These are phyloP conservation scores for Emberiza fucata DNA, from an alignment of 2,113 vertebrate species.

Conservation along the genomic window DNA sequence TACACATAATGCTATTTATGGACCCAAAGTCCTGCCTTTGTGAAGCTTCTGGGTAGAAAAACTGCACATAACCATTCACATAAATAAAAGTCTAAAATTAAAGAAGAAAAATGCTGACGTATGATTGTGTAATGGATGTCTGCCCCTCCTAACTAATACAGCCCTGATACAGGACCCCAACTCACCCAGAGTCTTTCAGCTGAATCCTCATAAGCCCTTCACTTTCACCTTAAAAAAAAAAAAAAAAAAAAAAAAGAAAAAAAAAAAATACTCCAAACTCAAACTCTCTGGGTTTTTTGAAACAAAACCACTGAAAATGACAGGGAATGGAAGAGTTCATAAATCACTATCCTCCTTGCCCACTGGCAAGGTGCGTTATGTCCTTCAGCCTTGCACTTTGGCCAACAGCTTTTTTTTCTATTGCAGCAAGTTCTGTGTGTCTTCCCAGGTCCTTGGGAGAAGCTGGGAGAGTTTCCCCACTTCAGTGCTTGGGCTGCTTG, in stretches of 20 bases:
- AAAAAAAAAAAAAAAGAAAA: background rate
- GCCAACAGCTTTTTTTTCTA: background rate
- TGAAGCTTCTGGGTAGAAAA: background rate
- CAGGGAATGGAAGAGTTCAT: background rate
- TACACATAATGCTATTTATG: background rate
- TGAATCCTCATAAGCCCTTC: background rate
- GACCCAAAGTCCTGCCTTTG: background rate
- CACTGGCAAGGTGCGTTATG: rapidly evolving
- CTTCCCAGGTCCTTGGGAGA: background rate
- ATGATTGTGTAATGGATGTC: background rate
- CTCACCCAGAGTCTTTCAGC: background rate
- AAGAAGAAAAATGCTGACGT: background rate
- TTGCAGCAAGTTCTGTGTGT: background rate
- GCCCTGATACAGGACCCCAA: background rate
- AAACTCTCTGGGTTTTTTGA: background rate
- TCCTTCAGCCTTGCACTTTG: background rate
- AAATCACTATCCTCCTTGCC: background rate
- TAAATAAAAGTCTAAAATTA: background rate
- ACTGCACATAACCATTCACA: background rate
- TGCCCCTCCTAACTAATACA: background rate
- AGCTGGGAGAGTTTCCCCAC: too few species aligned
- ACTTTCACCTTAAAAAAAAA: background rate
- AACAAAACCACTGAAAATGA: background rate
- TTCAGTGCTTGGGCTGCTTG: background rate
- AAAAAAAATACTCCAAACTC: background rate